Base-by-base conservation (phyloP, 1,140 invertebrate genomes). In the Plectrocnemia conspersa region DNA sequence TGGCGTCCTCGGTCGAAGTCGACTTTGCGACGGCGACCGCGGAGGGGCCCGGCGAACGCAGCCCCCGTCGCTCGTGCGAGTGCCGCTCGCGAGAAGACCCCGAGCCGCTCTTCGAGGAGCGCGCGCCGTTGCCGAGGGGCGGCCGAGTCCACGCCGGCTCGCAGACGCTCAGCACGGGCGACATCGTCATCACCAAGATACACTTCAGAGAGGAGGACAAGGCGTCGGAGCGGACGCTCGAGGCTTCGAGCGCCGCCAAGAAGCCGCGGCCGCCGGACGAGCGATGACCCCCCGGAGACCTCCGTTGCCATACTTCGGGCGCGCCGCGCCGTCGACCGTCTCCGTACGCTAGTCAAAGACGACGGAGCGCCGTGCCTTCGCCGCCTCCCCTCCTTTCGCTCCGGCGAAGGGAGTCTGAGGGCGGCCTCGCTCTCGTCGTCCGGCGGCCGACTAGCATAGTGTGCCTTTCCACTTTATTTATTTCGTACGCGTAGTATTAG, bases 131-230 rank as follows among this genome's bases (percentile, higher is more conserved):
- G 64, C 66, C 63, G 65, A 76, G 65, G 67, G 61, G 69, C 53
- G 54, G 58, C 3, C 6, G 4, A 10, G 21, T 24, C 25, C 22
- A 41, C 10, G 38, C 18, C 11, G 80, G 78, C 19, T 86, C 84
- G 49, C 91, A 94, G 70, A 94, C 91, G 1, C 72, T 92, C 11
- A 92, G 89, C 64, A 94, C 91, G n/a, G 91, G 91, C 44, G 91
- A 93, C 69, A 90, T 94, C 67, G 90, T 93, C 19, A 91, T 93
- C 59, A 93, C 90, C 38, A 89, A 88, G 73, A 89, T 93, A 62
- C 90, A 83, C 71, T 88, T 89, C 70, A 82, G 83, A 40, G 86
- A 89, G 59, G 79, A 81, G 59, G 78, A 79, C 44, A 77, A 79
- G 50, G 65, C 71, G n/a, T 76, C 77, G 50, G 79, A 81, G 60